These are phyloP conservation scores for Hemithea aestivaria DNA, from an alignment of 2,888 invertebrate genomes.

Conservation along the genomic window DNA sequence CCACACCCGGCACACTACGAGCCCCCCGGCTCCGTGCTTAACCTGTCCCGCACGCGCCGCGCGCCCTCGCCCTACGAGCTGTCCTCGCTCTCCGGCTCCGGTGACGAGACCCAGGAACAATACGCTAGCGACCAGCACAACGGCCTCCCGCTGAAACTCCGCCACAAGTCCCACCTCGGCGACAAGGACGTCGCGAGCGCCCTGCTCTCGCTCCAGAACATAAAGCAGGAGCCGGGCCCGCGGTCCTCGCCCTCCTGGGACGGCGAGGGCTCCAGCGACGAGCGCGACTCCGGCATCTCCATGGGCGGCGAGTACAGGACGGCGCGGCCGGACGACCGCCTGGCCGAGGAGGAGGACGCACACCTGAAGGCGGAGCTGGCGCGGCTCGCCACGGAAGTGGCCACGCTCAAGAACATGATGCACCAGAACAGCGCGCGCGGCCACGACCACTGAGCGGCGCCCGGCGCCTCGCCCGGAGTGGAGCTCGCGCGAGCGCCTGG, in stretches of 20 bases:
- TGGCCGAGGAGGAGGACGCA: conserved; percentile 81
- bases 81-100: conserved; percentile 84
- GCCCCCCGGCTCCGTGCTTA: conserved; percentile 83
- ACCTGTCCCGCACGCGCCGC: conserved; percentile 82
- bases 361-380: conserved; percentile 92
- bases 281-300: conserved; percentile 93
- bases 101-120: conserved; percentile 71
- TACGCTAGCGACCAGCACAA: conserved; percentile 78
- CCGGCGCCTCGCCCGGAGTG: conserved; percentile 15
- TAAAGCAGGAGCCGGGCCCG: conserved; percentile 91
- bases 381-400: conserved; percentile 93
- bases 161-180: conserved; percentile 94
- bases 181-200: conserved; percentile 94
- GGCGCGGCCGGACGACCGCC: conserved; percentile 57
- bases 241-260: conserved; percentile 92
- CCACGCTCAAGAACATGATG: conserved; percentile 90
- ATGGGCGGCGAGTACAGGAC: conserved; percentile 84
- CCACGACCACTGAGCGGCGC: conserved; percentile 66
- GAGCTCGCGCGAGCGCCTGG: conserved; percentile 46
- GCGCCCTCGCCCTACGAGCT: conserved; percentile 89
- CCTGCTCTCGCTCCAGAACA: conserved; percentile 89
- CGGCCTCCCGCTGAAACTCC: conserved; percentile 91
- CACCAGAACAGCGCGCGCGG: conserved; percentile 79
- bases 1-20: conserved; percentile 78
- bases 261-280: conserved; percentile 93